Percentiles rank a stretch among this genome's conserved stretches.
Evolutionary conservation across 1,140 invertebrate species (phyloP).

Genomic region (Aculops lycopersici): DNA sequence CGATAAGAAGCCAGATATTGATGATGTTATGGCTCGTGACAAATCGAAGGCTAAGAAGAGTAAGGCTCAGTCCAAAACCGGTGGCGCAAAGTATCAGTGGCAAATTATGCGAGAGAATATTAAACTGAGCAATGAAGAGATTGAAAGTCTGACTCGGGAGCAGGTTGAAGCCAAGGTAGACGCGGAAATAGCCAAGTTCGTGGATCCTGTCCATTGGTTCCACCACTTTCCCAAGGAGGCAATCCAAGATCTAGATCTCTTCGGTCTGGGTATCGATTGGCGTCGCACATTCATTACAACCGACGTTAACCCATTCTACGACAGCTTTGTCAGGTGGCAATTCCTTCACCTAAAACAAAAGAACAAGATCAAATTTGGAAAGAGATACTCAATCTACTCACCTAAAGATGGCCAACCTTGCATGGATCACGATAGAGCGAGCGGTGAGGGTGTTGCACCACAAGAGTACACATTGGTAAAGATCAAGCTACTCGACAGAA

Average conservation of each 20-base stretch:
- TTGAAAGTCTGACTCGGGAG: neutral
- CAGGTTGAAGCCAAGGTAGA: slow-evolving; percentile 31
- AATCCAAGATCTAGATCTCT: slow-evolving; percentile 44
- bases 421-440: slow-evolving; percentile 91
- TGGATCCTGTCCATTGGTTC: slow-evolving; percentile 64
- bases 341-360: slow-evolving; percentile 52
- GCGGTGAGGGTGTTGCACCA: slow-evolving; percentile 82
- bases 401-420: slow-evolving; percentile 88
- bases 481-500: slow-evolving; percentile 43
- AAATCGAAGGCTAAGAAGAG: slow-evolving; percentile 96
- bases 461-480: slow-evolving; percentile 95
- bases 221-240: slow-evolving; percentile 76
- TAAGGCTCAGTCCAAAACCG: slow-evolving; percentile 77
- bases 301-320: slow-evolving; percentile 84
- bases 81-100: slow-evolving; percentile 75
- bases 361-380: slow-evolving; percentile 80
- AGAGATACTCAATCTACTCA: slow-evolving; percentile 84
- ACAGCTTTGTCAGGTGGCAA: slow-evolving; percentile 92
- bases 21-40: slow-evolving; percentile 38
- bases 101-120: slow-evolving; percentile 59
- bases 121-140: neutral
- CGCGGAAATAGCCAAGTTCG: slow-evolving; percentile 69
- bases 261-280: slow-evolving; percentile 88
- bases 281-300: slow-evolving; percentile 86
- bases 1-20: slow-evolving; percentile 17